Evolutionary conservation across 1,140 invertebrate species (phyloP), one percentile per base, ranked within the genome.

Genomic region (Saxidomus purpurata): DNA sequence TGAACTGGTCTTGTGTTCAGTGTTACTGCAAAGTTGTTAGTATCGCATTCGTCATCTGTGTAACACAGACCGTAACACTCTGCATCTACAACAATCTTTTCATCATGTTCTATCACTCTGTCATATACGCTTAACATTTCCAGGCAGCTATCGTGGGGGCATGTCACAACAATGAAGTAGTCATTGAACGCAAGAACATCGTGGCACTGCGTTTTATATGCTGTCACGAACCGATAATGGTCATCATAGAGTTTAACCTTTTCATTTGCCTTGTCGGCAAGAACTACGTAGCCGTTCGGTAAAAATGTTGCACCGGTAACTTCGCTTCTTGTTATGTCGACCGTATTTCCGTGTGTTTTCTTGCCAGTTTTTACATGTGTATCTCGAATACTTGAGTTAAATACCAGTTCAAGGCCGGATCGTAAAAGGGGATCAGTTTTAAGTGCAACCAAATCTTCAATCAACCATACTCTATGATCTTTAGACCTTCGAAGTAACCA

Each of bases 401-500:
- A 88, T 11, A 88, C n/a, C 4, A 49, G 17, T 22, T 34, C 31
- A 19, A 88, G 49, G 8, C n/a, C 13, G 19, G 86, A 59, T 15
- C 61, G 25, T 6, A 88, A 40, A 9, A 81, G 34, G 11, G 86
- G 28, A 31, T 88, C 86, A n/a, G 31, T 38, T 52, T 88, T 63
- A n/a, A 88, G 34, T 0, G 52, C 43, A 4, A 47, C 19, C 9
- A 88, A 15, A 63, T 81, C 61, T 25, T 88, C 86, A 6, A 81
- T 28, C 0, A 69, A 34, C 11, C 34, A 71, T 19, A 88, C 79
- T 63, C 79, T 43, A 49, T 88, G 86, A 22, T 81, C 76, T 22
- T 88, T 81, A 19, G 86, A 80, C 22, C 25, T 40, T 34, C 79
- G 38, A 4, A 88, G 79, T 19, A 88, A 67, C 86, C 86, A 88